phyloP scores from a whole-genome alignment of 2,888 invertebrate species.

The Leptopterna dolabrata region DNA sequence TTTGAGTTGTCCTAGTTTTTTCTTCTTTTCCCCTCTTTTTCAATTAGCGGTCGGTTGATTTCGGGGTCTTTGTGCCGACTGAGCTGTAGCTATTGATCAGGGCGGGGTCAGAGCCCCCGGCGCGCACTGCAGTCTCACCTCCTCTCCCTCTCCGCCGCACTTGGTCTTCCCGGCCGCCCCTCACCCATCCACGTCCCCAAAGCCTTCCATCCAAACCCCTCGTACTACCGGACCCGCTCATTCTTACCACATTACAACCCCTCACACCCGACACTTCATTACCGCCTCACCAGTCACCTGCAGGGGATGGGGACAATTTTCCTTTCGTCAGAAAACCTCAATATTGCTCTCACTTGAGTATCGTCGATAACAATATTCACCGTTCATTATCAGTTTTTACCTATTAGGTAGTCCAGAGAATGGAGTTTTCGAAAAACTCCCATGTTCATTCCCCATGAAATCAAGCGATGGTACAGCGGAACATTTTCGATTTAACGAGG shows the following conservation, averaged over 20 bases:
- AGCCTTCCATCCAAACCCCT: slow-evolving; percentile 9
- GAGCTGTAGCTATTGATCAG: slow-evolving; percentile 51
- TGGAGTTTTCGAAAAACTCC: too few relatives aligned
- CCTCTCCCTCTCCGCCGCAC: too few relatives aligned
- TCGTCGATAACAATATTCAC: too few relatives aligned
- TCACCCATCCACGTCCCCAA: not conserved
- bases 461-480: too few relatives aligned
- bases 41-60: slow-evolving; percentile 35
- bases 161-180: not conserved
- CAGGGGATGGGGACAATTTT: too few relatives aligned
- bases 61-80: slow-evolving; percentile 45
- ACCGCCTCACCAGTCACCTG: not conserved
- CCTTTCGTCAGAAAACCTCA: too few relatives aligned
- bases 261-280: not conserved
- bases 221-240: not conserved
- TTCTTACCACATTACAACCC: slow-evolving; percentile 18
- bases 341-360: too few relatives aligned
- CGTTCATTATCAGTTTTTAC: too few relatives aligned
- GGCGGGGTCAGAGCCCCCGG: slow-evolving; percentile 54
- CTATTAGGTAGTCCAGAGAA: too few relatives aligned
- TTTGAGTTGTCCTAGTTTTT: too few relatives aligned
- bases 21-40: not conserved
- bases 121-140: slow-evolving; percentile 54
- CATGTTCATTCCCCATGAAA: too few relatives aligned
- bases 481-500: too few relatives aligned